Percentiles rank a stretch among this genome's conserved stretches.
phyloP scores from a whole-genome alignment of 2,888 invertebrate genomes.

The Nomada ferruginata region DNA sequence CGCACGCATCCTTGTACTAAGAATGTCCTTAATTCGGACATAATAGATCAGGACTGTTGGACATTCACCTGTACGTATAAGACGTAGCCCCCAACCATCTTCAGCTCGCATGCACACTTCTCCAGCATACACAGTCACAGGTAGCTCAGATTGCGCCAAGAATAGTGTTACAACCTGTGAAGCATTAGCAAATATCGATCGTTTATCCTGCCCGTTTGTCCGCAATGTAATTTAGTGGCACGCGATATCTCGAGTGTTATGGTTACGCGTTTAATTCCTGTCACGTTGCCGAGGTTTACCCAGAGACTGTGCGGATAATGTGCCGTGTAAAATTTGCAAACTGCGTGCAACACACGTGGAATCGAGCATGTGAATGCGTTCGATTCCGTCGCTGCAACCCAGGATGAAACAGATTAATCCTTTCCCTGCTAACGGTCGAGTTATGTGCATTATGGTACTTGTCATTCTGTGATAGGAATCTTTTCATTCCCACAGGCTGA shows the following conservation, averaged over 20 bases:
- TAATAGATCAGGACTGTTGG: neutral
- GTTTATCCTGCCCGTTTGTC: slow-evolving; percentile 20
- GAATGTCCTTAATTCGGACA: neutral
- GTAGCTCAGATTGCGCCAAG: slow-evolving; percentile 26
- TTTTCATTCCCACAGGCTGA: too few species aligned
- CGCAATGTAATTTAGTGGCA: slow-evolving; percentile 34
- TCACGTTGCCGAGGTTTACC: slow-evolving; percentile 40
- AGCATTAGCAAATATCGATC: slow-evolving; percentile 55
- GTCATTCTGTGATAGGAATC: too few species aligned
- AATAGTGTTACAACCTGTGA: slow-evolving; percentile 36
- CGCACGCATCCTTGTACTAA: too few species aligned
- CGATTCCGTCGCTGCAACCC: too few species aligned
- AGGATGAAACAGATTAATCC: neutral
- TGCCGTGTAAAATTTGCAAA: slow-evolving; percentile 33
- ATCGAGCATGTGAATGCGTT: slow-evolving; percentile 12
- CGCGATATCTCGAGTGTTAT: slow-evolving; percentile 50
- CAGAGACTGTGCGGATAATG: slow-evolving; percentile 22
- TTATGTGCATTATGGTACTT: too few species aligned
- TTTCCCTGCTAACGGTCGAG: neutral
- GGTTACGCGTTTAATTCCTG: slow-evolving; percentile 42
- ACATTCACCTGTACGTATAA: neutral
- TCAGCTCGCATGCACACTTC: neutral
- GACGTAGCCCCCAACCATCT: neutral
- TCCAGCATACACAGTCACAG: neutral
- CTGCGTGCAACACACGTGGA: slow-evolving; percentile 1